These are phyloP conservation scores for Sabellastarte sp. DNA, from an alignment of 2,888 invertebrate genomes.

Conservation along the genomic window DNA sequence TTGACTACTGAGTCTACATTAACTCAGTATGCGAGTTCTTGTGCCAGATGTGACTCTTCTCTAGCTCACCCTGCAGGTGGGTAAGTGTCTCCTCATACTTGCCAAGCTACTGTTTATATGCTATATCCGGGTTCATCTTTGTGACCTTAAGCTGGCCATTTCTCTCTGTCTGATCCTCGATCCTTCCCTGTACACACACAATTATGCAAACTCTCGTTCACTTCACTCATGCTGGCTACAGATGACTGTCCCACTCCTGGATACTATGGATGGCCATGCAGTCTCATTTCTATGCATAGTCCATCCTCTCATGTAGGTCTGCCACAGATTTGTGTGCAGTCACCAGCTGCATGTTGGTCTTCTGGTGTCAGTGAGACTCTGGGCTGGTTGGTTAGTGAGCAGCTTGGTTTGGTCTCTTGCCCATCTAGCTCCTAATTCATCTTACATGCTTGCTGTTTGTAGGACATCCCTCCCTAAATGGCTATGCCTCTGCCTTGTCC, in stretches of 20 bases:
- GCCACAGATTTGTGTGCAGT: slow-evolving; percentile 39
- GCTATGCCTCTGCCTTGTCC: slow-evolving; percentile 51
- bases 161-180: slow-evolving; percentile 49
- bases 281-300: slow-evolving; percentile 43
- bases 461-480: slow-evolving; percentile 49
- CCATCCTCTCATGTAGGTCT: slow-evolving; percentile 50
- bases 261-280: too few relatives aligned
- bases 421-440: slow-evolving; percentile 49
- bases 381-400: slow-evolving; percentile 50
- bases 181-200: slow-evolving; percentile 43
- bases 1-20: too few relatives aligned
- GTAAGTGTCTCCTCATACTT: slow-evolving; percentile 51
- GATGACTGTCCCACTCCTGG: slow-evolving; percentile 7
- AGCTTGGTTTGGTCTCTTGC: slow-evolving; percentile 50
- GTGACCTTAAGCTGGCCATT: slow-evolving; percentile 54
- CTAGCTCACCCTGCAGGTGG: slow-evolving; percentile 50
- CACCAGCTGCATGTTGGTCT: slow-evolving; percentile 41
- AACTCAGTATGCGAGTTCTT: slow-evolving; percentile 33
- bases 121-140: slow-evolving; percentile 49
- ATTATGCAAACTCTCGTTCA: slow-evolving; percentile 43
- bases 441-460: slow-evolving; percentile 51
- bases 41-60: slow-evolving; percentile 45
- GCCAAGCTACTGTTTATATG: slow-evolving; percentile 54
- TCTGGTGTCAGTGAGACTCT: slow-evolving; percentile 50
- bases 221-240: slow-evolving; percentile 30